These are phyloP conservation scores for Diaperis boleti DNA, from an alignment of 2,888 invertebrate species.

Conservation along the genomic window DNA sequence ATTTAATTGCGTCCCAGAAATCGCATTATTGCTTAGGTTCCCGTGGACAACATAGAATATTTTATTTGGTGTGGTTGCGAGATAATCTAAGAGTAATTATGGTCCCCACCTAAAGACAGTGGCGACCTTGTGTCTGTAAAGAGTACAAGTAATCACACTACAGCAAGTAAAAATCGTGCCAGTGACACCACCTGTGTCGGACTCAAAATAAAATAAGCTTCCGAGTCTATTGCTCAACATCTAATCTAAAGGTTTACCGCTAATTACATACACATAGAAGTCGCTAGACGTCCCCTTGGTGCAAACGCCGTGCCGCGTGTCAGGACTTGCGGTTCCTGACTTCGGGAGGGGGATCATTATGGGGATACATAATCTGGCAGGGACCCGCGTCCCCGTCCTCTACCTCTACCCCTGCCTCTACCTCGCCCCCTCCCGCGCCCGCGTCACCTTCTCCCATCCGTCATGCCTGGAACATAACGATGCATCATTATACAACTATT, in stretches of 20 bases:
- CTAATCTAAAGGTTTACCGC: slow-evolving; percentile 27
- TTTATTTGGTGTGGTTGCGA: too few relatives aligned
- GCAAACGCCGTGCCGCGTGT: slow-evolving; percentile 38
- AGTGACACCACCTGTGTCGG: too few relatives aligned
- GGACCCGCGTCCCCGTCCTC: slow-evolving; percentile 78
- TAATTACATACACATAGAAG: slow-evolving; percentile 36
- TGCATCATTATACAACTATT: slow-evolving; percentile 3
- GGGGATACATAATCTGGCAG: slow-evolving; percentile 64
- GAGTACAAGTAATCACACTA: too few relatives aligned
- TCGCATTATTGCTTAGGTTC: too few relatives aligned
- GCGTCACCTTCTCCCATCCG: slow-evolving; percentile 88
- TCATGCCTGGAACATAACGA: slow-evolving; percentile 73
- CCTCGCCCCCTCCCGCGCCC: slow-evolving; percentile 87
- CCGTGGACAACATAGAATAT: too few relatives aligned
- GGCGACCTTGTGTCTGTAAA: too few relatives aligned
- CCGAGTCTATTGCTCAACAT: slow-evolving; percentile 20
- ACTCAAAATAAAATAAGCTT: too few relatives aligned
- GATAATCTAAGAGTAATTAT: too few relatives aligned
- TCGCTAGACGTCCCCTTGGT: slow-evolving; percentile 39
- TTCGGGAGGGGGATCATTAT: slow-evolving; percentile 61
- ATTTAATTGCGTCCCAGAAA: too few relatives aligned
- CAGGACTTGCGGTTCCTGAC: slow-evolving; percentile 23
- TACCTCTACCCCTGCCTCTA: slow-evolving; percentile 80
- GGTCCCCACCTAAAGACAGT: too few relatives aligned
- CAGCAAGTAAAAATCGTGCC: too few relatives aligned